These are phyloP conservation scores for Bellardia bayeri DNA, from an alignment of 2,888 invertebrate genomes.

Conservation along the genomic window DNA sequence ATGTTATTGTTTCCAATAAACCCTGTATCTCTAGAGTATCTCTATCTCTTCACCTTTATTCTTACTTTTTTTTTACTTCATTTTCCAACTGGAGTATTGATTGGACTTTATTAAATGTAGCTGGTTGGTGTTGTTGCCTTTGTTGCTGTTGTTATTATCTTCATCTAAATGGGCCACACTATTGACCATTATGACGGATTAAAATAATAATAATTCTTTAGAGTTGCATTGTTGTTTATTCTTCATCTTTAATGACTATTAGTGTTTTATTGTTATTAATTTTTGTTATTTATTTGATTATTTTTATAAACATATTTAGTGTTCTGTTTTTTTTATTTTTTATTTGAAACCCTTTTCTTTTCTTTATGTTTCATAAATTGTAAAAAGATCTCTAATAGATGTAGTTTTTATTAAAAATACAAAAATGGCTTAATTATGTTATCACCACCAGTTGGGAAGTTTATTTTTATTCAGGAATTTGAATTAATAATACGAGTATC, in stretches of 20 bases:
- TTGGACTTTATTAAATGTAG: background rate
- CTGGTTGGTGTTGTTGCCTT: background rate
- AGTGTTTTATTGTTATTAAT: constrained; percentile 63
- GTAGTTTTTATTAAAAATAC: background rate
- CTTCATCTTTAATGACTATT: constrained; percentile 49
- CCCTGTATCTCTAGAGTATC: background rate
- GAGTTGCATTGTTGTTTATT: constrained; percentile 41
- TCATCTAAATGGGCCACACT: constrained; percentile 54
- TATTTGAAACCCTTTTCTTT: background rate
- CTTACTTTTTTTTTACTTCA: background rate
- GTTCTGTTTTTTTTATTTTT: constrained; percentile 1
- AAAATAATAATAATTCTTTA: constrained; percentile 64
- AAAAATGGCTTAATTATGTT: constrained; percentile 33
- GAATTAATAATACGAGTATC: too few relatives aligned
- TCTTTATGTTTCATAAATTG: constrained; percentile 23
- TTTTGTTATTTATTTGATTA: constrained; percentile 48
- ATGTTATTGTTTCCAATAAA: constrained; percentile 30
- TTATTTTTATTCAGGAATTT: too few relatives aligned
- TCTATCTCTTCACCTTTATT: constrained; percentile 21
- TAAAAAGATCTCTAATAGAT: background rate
- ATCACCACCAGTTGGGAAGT: constrained; percentile 2
- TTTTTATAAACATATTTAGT: constrained; percentile 5
- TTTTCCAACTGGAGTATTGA: constrained; percentile 7
- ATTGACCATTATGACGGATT: constrained; percentile 71
- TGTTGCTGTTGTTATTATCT: constrained; percentile 32